Conservation (phyloP, 1,140 invertebrate species). For the Psilanteris sp. region DNA sequence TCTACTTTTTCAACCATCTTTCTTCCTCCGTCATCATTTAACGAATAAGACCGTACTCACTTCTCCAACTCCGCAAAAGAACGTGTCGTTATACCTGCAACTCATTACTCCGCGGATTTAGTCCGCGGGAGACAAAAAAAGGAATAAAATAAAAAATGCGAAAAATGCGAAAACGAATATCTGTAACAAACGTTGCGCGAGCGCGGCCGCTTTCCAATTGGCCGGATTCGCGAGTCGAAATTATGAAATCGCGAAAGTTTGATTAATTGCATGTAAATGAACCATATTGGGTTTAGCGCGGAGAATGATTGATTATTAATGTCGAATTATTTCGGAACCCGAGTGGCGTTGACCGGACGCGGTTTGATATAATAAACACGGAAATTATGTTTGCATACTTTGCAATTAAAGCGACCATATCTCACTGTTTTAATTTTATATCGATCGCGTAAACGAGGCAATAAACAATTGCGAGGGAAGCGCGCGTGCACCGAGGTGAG, state of each 20-base stretch:
- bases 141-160: no score
- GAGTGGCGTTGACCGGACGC: slow-evolving; percentile 31
- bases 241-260: slow-evolving; percentile 37
- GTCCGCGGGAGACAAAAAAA: no score
- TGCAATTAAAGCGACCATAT: slow-evolving; percentile 42
- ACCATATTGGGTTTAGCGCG: slow-evolving; percentile 6
- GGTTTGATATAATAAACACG: slow-evolving; percentile 47
- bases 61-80: no score
- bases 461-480: slow-evolving; percentile 58
- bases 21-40: no score
- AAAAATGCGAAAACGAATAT: slow-evolving; percentile 23
- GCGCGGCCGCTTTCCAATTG: neutral
- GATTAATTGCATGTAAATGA: slow-evolving; percentile 48
- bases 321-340: slow-evolving; percentile 19
- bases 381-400: slow-evolving; percentile 52
- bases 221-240: slow-evolving; percentile 11
- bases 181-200: neutral
- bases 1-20: no score
- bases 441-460: slow-evolving; percentile 53
- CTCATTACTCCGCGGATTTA: no score
- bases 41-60: no score
- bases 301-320: slow-evolving; percentile 55
- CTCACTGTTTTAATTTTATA: slow-evolving; percentile 56
- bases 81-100: no score
- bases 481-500: slow-evolving; percentile 9